A percentile compares a stretch with the other conserved stretches of the same genome.
Conservation (phyloP, 2,113 vertebrate genomes). For the Reinhardtius hippoglossoides region DNA sequence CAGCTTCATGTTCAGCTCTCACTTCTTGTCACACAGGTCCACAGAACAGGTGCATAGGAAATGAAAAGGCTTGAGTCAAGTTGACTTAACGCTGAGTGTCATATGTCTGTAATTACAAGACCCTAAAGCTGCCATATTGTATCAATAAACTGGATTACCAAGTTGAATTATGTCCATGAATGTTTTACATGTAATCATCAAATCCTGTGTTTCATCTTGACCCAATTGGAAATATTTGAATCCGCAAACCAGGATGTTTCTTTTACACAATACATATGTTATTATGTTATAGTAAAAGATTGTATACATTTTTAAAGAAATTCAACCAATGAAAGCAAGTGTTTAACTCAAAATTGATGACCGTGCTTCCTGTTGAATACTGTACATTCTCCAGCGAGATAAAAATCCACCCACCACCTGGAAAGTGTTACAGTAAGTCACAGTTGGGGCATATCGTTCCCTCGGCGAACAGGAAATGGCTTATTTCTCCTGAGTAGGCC, state of each 20-base stretch:
- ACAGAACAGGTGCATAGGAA: background rate
- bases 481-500: conserved; percentile 74
- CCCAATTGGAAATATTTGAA: background rate
- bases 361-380: conserved; percentile 23
- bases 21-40: background rate
- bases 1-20: background rate
- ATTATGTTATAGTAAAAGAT: background rate
- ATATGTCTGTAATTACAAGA: background rate
- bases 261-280: background rate
- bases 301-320: background rate
- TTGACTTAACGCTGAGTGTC: background rate
- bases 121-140: background rate
- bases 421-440: conserved; percentile 71
- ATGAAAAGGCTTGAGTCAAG: background rate
- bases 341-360: conserved; percentile 26
- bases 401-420: conserved; percentile 64
- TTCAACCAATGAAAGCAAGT: conserved; percentile 11
- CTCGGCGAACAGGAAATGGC: conserved; percentile 72
- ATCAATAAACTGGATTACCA: no score
- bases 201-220: background rate
- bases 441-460: conserved; percentile 69
- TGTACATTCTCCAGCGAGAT: conserved; percentile 46
- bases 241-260: background rate
- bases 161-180: background rate
- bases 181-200: background rate